These are phyloP conservation scores for Scartelaos histophorus DNA, from an alignment of 2,113 vertebrate genomes.

Conservation along the genomic window DNA sequence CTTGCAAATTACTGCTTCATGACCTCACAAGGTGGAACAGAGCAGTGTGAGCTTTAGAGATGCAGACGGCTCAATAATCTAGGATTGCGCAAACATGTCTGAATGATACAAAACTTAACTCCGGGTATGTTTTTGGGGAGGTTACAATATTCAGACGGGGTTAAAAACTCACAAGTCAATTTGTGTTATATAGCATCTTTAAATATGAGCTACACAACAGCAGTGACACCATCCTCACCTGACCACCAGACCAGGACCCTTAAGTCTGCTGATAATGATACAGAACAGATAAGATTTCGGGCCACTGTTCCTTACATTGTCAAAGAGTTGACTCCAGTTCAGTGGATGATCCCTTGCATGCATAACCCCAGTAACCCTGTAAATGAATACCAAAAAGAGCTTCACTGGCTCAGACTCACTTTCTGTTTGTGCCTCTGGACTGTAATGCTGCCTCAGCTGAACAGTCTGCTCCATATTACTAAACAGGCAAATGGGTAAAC, in stretches of 20 bases:
- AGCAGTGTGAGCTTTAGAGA: too few species aligned
- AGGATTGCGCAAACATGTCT: too few species aligned
- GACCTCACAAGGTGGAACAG: too few species aligned
- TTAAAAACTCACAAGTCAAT: too few species aligned
- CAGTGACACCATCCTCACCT: constrained; percentile 1
- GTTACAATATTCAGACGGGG: too few species aligned
- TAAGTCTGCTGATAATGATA: neutral
- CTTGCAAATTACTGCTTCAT: too few species aligned
- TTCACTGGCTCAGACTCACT: constrained; percentile 15
- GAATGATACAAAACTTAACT: too few species aligned
- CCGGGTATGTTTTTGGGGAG: too few species aligned
- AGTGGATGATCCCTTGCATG: neutral
- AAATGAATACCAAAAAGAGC: neutral
- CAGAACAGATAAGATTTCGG: neutral
- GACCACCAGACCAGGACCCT: constrained; percentile 11
- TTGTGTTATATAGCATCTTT: too few species aligned
- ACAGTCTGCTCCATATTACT: constrained; percentile 43
- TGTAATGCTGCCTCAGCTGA: constrained; percentile 36
- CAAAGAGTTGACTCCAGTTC: neutral
- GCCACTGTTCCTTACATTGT: neutral
- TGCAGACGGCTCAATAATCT: too few species aligned
- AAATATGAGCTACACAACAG: neutral
- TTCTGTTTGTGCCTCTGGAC: constrained; percentile 29
- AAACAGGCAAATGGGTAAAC: constrained; percentile 33
- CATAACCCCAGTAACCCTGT: neutral